Conservation (phyloP, 2,113 vertebrate genomes). For the Vulpes ferrilata region DNA sequence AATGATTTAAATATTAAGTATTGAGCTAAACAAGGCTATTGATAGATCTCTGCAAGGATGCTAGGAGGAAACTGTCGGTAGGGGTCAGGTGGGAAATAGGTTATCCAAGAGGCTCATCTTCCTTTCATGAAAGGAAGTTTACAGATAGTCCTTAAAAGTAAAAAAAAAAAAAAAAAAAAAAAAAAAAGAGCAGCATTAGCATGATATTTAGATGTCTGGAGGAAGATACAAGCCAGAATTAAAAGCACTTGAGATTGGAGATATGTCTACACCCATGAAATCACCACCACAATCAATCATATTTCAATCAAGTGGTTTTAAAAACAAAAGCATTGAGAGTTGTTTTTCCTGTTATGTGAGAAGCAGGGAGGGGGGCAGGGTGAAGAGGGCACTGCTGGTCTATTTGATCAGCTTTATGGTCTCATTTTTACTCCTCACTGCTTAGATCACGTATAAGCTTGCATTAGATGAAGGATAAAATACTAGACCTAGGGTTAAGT, state of each 20-base stretch:
- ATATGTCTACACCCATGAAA: not conserved
- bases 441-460: not conserved
- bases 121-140: not conserved
- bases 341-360: not conserved
- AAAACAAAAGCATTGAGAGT: not conserved
- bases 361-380: fast-evolving
- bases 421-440: not conserved
- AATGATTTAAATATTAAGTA: not conserved
- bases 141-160: not conserved
- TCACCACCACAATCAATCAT: not conserved
- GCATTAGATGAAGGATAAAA: not conserved
- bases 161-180: not conserved
- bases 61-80: not conserved
- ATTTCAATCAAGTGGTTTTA: not conserved
- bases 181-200: no score
- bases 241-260: not conserved
- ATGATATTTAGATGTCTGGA: not conserved
- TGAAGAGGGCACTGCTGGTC: not conserved
- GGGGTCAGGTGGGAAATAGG: not conserved
- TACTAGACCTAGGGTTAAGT: not conserved
- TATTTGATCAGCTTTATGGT: not conserved
- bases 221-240: not conserved
- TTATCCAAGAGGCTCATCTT: no score
- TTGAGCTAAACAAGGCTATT: not conserved
- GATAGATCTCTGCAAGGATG: not conserved